Percentiles rank a stretch among this genome's conserved stretches.
These are phyloP conservation scores for Sicus ferrugineus DNA, from an alignment of 2,888 invertebrate species.

Conservation along the genomic window DNA sequence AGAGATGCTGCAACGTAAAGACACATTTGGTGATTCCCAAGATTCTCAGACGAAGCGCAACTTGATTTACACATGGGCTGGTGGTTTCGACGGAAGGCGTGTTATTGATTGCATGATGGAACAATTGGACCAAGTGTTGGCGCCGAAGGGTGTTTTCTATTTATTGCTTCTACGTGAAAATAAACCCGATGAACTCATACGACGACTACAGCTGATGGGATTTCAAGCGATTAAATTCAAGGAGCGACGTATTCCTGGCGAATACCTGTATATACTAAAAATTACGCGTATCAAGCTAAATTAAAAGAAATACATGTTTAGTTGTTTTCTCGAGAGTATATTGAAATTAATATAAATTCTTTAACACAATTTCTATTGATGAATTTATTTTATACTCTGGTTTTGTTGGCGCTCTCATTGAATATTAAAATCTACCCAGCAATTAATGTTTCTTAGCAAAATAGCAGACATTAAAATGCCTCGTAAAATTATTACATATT, in stretches of 20 bases:
- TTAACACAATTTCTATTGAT: too few species aligned
- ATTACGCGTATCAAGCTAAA: slow-evolving; percentile 66
- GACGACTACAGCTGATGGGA: slow-evolving; percentile 68
- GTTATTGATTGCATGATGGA: slow-evolving; percentile 79
- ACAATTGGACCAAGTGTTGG: slow-evolving; percentile 74
- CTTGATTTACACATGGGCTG: slow-evolving; percentile 73
- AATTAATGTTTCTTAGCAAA: too few species aligned
- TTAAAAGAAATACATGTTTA: too few species aligned
- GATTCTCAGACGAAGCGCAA: slow-evolving; percentile 39
- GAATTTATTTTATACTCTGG: too few species aligned
- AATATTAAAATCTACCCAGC: too few species aligned
- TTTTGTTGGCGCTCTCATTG: too few species aligned
- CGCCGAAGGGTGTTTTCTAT: slow-evolving; percentile 83
- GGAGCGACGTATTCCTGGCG: slow-evolving; percentile 83
- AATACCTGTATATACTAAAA: slow-evolving; percentile 84
- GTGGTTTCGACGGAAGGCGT: slow-evolving; percentile 77
- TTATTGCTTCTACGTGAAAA: slow-evolving; percentile 90
- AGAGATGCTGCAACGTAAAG: slow-evolving; percentile 69
- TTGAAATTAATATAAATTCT: too few species aligned
- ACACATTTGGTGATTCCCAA: not conserved
- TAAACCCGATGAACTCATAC: slow-evolving; percentile 76
- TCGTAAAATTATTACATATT: too few species aligned
- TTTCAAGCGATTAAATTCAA: slow-evolving; percentile 72
- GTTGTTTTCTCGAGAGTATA: too few species aligned
- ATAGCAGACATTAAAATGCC: too few species aligned